Percentiles rank a stretch among this genome's conserved stretches.
These are phyloP conservation scores for Empis stercorea DNA, from an alignment of 2,888 invertebrate species.

Conservation along the genomic window DNA sequence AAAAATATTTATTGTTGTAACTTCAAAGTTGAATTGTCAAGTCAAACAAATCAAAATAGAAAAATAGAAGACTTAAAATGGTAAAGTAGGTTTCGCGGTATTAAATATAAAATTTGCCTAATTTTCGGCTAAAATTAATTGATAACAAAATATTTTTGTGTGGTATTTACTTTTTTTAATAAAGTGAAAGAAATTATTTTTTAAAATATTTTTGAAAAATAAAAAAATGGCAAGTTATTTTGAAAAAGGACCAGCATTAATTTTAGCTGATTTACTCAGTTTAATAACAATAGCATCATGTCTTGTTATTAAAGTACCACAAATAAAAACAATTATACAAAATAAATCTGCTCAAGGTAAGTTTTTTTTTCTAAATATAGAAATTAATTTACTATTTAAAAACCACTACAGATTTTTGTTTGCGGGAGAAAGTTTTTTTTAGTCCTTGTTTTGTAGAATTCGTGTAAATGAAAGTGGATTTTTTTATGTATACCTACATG, in stretches of 20 bases:
- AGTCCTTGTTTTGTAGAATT: conserved; percentile 4
- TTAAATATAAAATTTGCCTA: neutral
- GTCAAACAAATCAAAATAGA: no score
- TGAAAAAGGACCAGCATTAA: conserved; percentile 25
- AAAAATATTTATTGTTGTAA: no score
- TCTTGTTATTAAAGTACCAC: conserved; percentile 68
- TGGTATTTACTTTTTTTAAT: neutral
- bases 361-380: conserved; percentile 28
- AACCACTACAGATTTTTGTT: no score
- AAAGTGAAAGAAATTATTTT: no score
- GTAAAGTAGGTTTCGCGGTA: no score
- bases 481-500: no score
- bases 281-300: conserved; percentile 65
- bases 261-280: conserved; percentile 47
- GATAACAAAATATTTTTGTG: neutral
- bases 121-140: neutral
- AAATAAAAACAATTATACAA: conserved; percentile 54
- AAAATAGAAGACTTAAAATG: no score
- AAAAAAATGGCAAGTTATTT: conserved; percentile 22
- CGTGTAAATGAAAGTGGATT: no score
- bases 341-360: conserved; percentile 57
- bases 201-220: no score
- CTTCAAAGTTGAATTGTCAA: no score
- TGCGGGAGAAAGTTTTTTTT: no score
- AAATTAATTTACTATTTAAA: conserved; percentile 2